Evolutionary conservation across 2,888 invertebrate genomes (phyloP), one percentile per base, ranked within the genome.

Genomic region (Hetaerina titia): DNA sequence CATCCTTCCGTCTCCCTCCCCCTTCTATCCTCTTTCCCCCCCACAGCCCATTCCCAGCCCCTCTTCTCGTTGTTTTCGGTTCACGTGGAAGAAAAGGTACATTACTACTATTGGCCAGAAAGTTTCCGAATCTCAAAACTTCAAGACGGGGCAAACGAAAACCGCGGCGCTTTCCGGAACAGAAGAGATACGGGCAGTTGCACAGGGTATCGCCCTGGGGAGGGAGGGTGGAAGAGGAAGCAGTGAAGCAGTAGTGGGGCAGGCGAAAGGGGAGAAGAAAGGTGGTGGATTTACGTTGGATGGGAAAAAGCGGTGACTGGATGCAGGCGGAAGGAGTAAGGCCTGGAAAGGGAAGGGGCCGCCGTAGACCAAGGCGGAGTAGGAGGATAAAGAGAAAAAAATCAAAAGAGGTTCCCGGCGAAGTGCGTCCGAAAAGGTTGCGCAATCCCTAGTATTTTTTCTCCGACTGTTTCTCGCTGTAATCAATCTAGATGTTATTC

Each of bases 131-230:
- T 92, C 92, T 92, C 90, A 90, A 90, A 60, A 90, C 90, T 90
- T 90, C 92, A 92, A 92, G 64, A 92, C 92, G 31, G 64, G 64
- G 64, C 19, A 64, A 69, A 64, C 56, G 92, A 92, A 92, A 92
- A 92, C 92, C 92, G 92, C 92, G 92, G 92, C 92, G 92, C 92
- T 92, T n/a, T 92, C 92, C 92, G 92, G 92, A 92, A 92, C 92
- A 92, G 69, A 31, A 92, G 92, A 92, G 92, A 92, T 92, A 92
- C 92, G 92, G 92, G 92, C 92, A 92, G 92, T 92, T 92, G 92
- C 92, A 92, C 92, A 69, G 92, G 92, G 92, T 64, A 92, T 92
- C 69, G 69, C 92, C 90, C 9, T 22, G 57, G n/a, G 69, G n/a
- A 56, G 69, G 92, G 22, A n/a, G n/a, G 19, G 69, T 22, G 88